Conservation (phyloP, 35 echinoderm and acorn worm genomes). For the Heliocidaris tuberculata region DNA sequence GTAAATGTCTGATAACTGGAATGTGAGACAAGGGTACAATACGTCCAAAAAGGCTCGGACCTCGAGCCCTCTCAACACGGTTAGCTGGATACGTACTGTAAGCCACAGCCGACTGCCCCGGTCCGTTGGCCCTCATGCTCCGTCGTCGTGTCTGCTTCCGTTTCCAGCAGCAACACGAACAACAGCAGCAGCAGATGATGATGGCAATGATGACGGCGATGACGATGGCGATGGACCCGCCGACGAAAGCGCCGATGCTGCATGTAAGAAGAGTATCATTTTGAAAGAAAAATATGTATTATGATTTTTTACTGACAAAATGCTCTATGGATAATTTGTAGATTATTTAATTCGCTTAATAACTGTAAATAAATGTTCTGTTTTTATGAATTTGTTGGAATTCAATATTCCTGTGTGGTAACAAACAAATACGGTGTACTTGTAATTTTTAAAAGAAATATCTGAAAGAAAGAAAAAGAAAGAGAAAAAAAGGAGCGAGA, state of each 20-base stretch:
- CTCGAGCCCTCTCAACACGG: neutral
- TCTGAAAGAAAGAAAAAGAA: neutral
- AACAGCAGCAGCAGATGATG: slow-evolving; percentile 41
- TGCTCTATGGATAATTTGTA: no score
- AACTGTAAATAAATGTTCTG: neutral
- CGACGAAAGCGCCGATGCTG: slow-evolving; percentile 43
- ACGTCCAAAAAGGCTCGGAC: slow-evolving; percentile 9
- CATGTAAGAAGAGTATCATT: neutral
- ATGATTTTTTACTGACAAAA: no score
- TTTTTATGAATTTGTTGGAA: neutral
- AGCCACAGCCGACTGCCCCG: neutral
- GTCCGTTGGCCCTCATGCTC: neutral
- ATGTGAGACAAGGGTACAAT: neutral
- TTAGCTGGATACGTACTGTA: slow-evolving; percentile 40
- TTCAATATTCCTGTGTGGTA: neutral
- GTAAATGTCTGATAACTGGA: slow-evolving; percentile 21
- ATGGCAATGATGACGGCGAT: slow-evolving; percentile 36
- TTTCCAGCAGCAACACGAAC: slow-evolving; percentile 26
- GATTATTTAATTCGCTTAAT: no score
- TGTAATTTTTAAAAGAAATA: no score
- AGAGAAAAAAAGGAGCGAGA: neutral
- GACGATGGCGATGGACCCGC: slow-evolving; percentile 37
- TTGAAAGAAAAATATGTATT: no score
- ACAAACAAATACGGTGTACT: no score
- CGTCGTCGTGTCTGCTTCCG: slow-evolving; percentile 22